Evolutionary conservation across 1,140 invertebrate species (phyloP).

Genomic region (Oscheius sp.): DNA sequence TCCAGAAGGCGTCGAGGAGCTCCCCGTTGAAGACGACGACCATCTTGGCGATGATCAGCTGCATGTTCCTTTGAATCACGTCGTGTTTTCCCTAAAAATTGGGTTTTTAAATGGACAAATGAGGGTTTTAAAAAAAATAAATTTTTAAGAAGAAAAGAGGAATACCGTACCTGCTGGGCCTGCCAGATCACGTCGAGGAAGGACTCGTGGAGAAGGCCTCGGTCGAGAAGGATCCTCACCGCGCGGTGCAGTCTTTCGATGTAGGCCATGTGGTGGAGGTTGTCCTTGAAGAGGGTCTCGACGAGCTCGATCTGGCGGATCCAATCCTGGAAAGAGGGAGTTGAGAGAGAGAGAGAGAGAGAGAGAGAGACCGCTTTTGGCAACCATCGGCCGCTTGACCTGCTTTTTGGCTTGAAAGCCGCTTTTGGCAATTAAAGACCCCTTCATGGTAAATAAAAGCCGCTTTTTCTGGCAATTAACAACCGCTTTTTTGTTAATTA

Average conservation of each 20-base stretch:
- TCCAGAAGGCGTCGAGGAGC: not conserved
- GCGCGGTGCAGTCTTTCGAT: not conserved
- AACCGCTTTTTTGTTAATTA: too few species aligned
- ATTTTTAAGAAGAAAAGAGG: too few species aligned
- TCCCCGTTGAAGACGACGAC: not conserved
- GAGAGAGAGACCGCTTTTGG: not conserved
- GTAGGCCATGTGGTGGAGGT: slow-evolving; percentile 1
- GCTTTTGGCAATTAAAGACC: not conserved
- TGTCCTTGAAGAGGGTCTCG: not conserved
- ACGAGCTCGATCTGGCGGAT: not conserved
- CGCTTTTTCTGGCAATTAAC: not conserved
- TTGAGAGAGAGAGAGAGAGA: too few species aligned
- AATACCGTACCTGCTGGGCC: not conserved
- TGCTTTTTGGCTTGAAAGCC: not conserved
- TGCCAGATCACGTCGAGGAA: not conserved
- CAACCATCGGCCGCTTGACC: not conserved
- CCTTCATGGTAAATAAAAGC: not conserved
- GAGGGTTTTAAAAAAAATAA: too few species aligned
- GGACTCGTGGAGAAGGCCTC: not conserved
- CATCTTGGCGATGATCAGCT: not conserved
- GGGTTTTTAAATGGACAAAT: too few species aligned
- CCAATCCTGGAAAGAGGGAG: not conserved
- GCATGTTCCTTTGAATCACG: not conserved
- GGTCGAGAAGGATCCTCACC: not conserved
- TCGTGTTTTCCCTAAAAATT: slow-evolving; percentile 1